phyloP scores from a whole-genome alignment of 2,797 vertebrate species.

The Monodelphis domestica region DNA sequence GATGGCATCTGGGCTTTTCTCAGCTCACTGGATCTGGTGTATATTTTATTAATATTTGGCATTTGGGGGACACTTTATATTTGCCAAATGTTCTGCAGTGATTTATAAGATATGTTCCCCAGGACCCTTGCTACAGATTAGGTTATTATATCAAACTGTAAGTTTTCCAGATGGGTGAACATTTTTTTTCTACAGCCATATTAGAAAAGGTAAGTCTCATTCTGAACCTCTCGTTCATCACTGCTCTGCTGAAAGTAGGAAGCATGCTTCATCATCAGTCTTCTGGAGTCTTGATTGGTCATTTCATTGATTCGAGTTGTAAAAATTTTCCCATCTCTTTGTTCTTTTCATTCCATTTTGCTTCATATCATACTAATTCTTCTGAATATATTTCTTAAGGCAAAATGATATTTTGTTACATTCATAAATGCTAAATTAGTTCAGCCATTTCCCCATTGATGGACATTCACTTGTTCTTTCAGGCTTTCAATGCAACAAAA shows the following conservation, averaged over 20 bases:
- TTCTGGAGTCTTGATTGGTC: not conserved
- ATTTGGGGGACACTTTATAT: not conserved
- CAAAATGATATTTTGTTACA: not conserved
- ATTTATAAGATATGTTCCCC: not conserved
- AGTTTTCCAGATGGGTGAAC: not conserved
- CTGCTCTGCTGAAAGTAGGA: not conserved
- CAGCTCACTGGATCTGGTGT: conserved; percentile 8
- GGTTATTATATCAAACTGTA: not conserved
- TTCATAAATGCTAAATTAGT: not conserved
- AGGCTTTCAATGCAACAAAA: not conserved
- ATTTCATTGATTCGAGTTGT: not conserved
- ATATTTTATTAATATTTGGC: conserved; percentile 35
- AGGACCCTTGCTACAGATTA: not conserved
- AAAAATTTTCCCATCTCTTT: not conserved
- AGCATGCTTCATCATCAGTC: not conserved
- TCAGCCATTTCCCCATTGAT: not conserved
- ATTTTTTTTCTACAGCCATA: not conserved
- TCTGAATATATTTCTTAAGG: not conserved
- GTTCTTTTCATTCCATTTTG: not conserved
- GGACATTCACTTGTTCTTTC: not conserved
- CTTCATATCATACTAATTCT: not conserved
- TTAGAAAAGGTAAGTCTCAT: not conserved
- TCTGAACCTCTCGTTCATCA: not conserved
- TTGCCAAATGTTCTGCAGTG: not conserved
- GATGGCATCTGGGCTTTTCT: conserved; percentile 4